Evolutionary conservation across 2,888 invertebrate genomes (phyloP).

Genomic region (Sphaerophoria taeniata): DNA sequence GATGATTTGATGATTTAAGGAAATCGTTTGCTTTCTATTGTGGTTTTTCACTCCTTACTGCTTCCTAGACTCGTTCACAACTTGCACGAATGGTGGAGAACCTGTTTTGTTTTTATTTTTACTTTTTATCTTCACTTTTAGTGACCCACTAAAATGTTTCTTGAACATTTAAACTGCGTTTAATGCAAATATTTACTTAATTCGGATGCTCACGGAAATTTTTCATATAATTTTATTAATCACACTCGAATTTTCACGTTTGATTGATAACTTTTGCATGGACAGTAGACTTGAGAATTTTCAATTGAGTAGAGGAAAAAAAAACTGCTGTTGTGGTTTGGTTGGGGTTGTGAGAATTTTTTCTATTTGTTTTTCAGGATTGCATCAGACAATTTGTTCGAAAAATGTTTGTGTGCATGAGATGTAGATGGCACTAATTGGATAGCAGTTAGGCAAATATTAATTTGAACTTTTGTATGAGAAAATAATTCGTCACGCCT

Average conservation of each 20-base stretch:
- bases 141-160: slow-evolving; percentile 19
- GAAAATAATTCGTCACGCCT: too few relatives aligned
- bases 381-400: slow-evolving; percentile 74
- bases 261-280: background rate
- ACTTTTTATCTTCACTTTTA: slow-evolving; percentile 1
- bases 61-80: background rate
- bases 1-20: background rate
- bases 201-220: slow-evolving; percentile 36
- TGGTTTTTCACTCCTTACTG: background rate
- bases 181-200: slow-evolving; percentile 9
- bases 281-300: slow-evolving; percentile 32
- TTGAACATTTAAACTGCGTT: slow-evolving; percentile 14
- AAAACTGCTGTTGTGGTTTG: slow-evolving; percentile 5
- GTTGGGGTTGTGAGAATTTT: slow-evolving; percentile 41
- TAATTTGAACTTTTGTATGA: background rate
- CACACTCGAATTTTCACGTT: slow-evolving; percentile 8
- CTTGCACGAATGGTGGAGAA: background rate
- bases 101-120: slow-evolving; percentile 1
- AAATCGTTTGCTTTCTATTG: background rate
- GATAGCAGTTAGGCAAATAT: slow-evolving; percentile 1
- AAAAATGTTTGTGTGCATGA: slow-evolving; percentile 20
- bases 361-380: slow-evolving; percentile 28
- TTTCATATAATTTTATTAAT: slow-evolving; percentile 27
- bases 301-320: slow-evolving; percentile 23
- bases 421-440: slow-evolving; percentile 39